Conservation (phyloP, 2,888 invertebrate genomes). For the Cosmopolites sordidus region DNA sequence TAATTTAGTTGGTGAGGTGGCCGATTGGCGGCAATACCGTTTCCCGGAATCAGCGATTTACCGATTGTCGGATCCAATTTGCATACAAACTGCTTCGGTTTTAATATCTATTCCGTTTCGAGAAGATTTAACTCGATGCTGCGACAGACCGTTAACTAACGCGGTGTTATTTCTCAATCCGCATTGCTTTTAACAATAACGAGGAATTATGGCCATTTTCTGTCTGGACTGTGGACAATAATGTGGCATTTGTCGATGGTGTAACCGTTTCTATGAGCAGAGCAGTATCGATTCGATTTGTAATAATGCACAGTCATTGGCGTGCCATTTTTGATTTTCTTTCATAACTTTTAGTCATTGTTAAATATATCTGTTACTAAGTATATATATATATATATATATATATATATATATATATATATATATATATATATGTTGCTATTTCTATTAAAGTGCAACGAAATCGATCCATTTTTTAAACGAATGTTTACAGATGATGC, state of each 20-base stretch:
- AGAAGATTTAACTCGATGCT: constrained; percentile 21
- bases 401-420: too few species aligned
- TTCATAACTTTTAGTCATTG: too few species aligned
- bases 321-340: background rate
- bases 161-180: constrained; percentile 20
- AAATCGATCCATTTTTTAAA: too few species aligned
- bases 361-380: too few species aligned
- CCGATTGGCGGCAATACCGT: too few species aligned
- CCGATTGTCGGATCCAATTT: constrained; percentile 17
- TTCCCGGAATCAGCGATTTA: constrained; percentile 10
- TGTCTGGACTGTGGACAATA: constrained; percentile 19
- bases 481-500: too few species aligned
- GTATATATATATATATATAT: too few species aligned
- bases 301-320: constrained; percentile 6
- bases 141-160: constrained; percentile 19
- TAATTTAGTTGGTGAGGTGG: too few species aligned
- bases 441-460: too few species aligned
- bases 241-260: constrained; percentile 21
- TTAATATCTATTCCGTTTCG: constrained; percentile 21
- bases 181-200: constrained; percentile 19
- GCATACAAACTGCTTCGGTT: constrained; percentile 20
- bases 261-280: constrained; percentile 13
- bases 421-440: too few species aligned
- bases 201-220: constrained; percentile 22
- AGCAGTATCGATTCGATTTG: constrained; percentile 7